A percentile compares a stretch with the other conserved stretches of the same genome.
Evolutionary conservation across 1,140 invertebrate species (phyloP).

Genomic region (Pygmarrhopalites habei): DNA sequence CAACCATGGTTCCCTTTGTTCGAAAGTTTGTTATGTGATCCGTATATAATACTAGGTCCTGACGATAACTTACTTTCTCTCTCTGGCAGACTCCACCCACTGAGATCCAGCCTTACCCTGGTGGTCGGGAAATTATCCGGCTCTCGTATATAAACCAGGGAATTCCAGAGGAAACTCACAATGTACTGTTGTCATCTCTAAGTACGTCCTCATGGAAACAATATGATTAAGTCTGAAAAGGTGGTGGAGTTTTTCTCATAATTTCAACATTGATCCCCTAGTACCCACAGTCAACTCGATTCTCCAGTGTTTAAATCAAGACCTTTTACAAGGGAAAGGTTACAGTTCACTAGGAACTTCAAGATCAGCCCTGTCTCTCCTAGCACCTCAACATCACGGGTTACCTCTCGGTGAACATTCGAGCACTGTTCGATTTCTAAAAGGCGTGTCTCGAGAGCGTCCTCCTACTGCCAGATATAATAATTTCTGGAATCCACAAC

Average conservation of each 20-base stretch:
- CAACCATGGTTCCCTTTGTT: constrained; percentile 17
- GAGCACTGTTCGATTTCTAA: constrained; percentile 9
- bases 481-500: constrained; percentile 15
- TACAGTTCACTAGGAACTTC: constrained; percentile 15
- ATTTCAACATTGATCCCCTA: neutral
- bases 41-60: neutral
- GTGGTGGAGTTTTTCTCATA: neutral
- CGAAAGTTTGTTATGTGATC: neutral
- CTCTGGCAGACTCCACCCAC: neutral
- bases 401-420: constrained; percentile 7
- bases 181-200: neutral
- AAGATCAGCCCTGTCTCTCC: neutral
- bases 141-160: neutral
- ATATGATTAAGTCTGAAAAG: neutral
- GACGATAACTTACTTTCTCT: neutral
- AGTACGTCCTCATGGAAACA: neutral
- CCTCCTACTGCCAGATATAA: constrained; percentile 9
- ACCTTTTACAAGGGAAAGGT: neutral
- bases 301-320: constrained; percentile 4
- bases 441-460: neutral
- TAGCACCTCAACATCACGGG: neutral
- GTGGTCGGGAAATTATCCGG: neutral
- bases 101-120: neutral
- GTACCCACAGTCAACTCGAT: neutral
- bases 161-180: neutral